Percentiles rank a stretch among this genome's conserved stretches.
phyloP scores from a whole-genome alignment of 1,140 invertebrate species.

The Drosophila trapezifrons region DNA sequence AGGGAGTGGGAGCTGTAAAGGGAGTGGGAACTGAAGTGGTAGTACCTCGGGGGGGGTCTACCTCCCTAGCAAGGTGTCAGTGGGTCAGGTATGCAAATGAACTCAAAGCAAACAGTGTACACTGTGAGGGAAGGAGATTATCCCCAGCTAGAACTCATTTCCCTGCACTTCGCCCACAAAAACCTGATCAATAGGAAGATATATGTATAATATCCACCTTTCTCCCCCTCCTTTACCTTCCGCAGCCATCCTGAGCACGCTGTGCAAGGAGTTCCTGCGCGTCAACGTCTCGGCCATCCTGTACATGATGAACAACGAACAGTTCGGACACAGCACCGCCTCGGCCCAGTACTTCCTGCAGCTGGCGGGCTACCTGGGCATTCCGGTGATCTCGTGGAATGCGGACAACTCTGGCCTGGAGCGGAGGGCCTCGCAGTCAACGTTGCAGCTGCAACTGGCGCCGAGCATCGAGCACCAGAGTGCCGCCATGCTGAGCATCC shows the following conservation, averaged over 20 bases:
- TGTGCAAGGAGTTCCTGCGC: slow-evolving; percentile 94
- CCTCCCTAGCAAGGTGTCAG: background rate
- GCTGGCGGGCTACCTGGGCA: slow-evolving; percentile 92
- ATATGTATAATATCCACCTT: too few species aligned
- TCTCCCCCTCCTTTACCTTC: slow-evolving; percentile 37
- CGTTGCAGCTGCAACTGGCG: slow-evolving; percentile 94
- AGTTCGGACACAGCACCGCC: slow-evolving; percentile 93
- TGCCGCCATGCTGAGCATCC: slow-evolving; percentile 95
- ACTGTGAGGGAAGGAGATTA: too few species aligned
- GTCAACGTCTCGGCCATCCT: slow-evolving; percentile 95
- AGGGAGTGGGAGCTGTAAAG: background rate
- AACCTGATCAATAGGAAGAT: too few species aligned
- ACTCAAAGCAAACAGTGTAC: too few species aligned
- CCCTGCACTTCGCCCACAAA: too few species aligned
- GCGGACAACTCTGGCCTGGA: slow-evolving; percentile 95
- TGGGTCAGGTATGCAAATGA: slow-evolving; percentile 25
- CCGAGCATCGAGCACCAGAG: slow-evolving; percentile 97
- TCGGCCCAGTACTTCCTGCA: slow-evolving; percentile 97
- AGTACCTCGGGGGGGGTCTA: background rate
- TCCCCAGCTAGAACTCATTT: too few species aligned
- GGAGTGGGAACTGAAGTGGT: background rate
- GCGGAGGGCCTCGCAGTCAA: slow-evolving; percentile 92
- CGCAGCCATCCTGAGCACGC: slow-evolving; percentile 92
- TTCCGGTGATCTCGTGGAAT: slow-evolving; percentile 97
- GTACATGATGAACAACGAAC: slow-evolving; percentile 96